Base-by-base conservation (phyloP, 2,113 vertebrate species). In the Salvelinus fontinalis region DNA sequence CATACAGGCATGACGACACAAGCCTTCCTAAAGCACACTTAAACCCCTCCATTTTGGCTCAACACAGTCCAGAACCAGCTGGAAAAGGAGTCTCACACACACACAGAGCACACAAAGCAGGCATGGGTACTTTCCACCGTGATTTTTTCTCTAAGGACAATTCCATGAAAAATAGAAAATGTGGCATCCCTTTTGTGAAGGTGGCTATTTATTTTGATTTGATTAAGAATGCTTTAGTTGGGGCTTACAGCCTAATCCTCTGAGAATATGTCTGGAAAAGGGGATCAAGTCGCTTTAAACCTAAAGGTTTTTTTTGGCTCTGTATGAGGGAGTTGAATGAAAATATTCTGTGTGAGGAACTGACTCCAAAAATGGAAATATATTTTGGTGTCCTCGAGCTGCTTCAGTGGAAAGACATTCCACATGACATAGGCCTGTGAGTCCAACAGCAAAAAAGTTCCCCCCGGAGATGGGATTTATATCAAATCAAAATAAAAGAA, bases 231-330 rank as follows among this genome's bases (percentile, higher is more conserved):
- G 86, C 91, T 92, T 91, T 92, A 85, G 89, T 89, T 66, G 81
- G 80, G 84, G 84, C 88, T 90, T 84, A 49, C 82, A 81, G 88
- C 90, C 85, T 93, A 93, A 93, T 93, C 91, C 89, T 77, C 83
- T 76, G 87, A 91, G 90, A 93, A 92, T 90, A 89, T 89, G 92
- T 92, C 92, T 94, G 91, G 92, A 90, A 93, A 94, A 93, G 86
- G 90, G 92, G 89, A 92, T 93, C 88, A 91, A 92, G 89, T 92
- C 89, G 84, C 87, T 90, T 87, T 90, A 89, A 92, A 91, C 89
- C 90, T 90, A 83, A 78, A 89, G 90, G 91, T 88, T 91, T 91
- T 92, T 92, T 89, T 86, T 68, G 75, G 77, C 74, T 62, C 86
- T 79, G 80, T 79, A 88, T 72, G 70, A 84, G 78, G 73, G 81